Percentiles rank a stretch among this genome's conserved stretches.
phyloP scores from a whole-genome alignment of 2,888 invertebrate genomes.

The Oxycera nigricornis region DNA sequence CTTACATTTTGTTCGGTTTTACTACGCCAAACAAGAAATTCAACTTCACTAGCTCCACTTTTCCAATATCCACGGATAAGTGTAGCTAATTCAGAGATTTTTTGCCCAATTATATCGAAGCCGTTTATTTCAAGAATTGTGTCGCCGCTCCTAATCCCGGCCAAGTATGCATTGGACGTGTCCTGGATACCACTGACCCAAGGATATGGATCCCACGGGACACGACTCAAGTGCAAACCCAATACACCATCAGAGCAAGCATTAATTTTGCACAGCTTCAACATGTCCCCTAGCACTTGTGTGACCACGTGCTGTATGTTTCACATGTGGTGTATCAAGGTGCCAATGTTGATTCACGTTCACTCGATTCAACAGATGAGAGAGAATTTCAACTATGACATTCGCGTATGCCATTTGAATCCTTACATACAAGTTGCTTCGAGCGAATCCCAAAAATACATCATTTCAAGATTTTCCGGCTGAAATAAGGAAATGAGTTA shows the following conservation, averaged over 20 bases:
- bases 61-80: conserved; percentile 57
- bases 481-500: neutral
- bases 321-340: neutral
- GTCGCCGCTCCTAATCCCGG: conserved; percentile 74
- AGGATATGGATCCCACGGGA: conserved; percentile 82
- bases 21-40: conserved; percentile 59
- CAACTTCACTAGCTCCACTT: conserved; percentile 55
- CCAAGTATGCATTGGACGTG: conserved; percentile 68
- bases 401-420: neutral
- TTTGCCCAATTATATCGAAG: conserved; percentile 58
- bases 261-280: conserved; percentile 58
- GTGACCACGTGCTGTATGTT: neutral
- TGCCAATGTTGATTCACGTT: neutral
- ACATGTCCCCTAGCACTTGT: conserved; percentile 50
- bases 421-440: neutral
- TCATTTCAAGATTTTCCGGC: neutral
- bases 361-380: neutral
- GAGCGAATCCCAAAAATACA: neutral
- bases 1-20: conserved; percentile 50
- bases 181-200: conserved; percentile 75
- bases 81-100: conserved; percentile 58
- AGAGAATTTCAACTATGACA: neutral
- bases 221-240: conserved; percentile 76
- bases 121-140: conserved; percentile 69
- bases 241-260: conserved; percentile 66